Conservation (phyloP, 2,888 invertebrate genomes). For the Meta bourneti region DNA sequence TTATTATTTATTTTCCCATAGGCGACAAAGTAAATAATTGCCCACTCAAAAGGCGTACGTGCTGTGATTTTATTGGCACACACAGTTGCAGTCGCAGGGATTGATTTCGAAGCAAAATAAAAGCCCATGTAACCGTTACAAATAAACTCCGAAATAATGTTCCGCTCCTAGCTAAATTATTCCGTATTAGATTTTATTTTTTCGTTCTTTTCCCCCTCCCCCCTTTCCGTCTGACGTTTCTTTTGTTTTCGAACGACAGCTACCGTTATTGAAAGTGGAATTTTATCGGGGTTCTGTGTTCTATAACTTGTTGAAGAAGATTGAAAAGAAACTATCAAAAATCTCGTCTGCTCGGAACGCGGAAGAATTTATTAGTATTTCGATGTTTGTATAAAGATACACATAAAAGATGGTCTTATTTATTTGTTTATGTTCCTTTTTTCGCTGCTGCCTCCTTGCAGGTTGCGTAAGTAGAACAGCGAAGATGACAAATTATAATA, state of each 20-base stretch:
- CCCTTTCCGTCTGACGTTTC: slow-evolving; percentile 14
- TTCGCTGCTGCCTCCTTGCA: slow-evolving; percentile 3
- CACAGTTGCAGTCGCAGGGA: slow-evolving; percentile 50
- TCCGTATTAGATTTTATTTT: slow-evolving; percentile 61
- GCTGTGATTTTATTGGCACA: slow-evolving; percentile 65
- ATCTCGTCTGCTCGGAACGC: slow-evolving; percentile 15
- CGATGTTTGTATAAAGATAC: slow-evolving; percentile 37
- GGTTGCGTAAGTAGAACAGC: not conserved
- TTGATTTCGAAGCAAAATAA: slow-evolving; percentile 71
- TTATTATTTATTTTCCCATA: slow-evolving; percentile 45
- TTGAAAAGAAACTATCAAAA: slow-evolving; percentile 30
- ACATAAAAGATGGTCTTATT: slow-evolving; percentile 14
- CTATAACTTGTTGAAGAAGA: slow-evolving; percentile 72
- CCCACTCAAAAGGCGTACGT: slow-evolving; percentile 54
- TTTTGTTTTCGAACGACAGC: slow-evolving; percentile 19
- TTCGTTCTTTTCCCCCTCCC: slow-evolving; percentile 1
- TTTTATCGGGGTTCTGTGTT: slow-evolving; percentile 56
- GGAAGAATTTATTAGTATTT: slow-evolving; percentile 52
- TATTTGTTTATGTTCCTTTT: slow-evolving; percentile 12
- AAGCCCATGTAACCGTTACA: slow-evolving; percentile 61
- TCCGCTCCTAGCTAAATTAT: slow-evolving; percentile 70
- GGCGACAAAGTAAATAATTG: slow-evolving; percentile 72
- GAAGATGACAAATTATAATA: slow-evolving; percentile 40
- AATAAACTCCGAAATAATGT: slow-evolving; percentile 67
- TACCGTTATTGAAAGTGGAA: slow-evolving; percentile 53